Base-by-base conservation (phyloP, 2,888 invertebrate genomes). In the Himalopsyche anomala region DNA sequence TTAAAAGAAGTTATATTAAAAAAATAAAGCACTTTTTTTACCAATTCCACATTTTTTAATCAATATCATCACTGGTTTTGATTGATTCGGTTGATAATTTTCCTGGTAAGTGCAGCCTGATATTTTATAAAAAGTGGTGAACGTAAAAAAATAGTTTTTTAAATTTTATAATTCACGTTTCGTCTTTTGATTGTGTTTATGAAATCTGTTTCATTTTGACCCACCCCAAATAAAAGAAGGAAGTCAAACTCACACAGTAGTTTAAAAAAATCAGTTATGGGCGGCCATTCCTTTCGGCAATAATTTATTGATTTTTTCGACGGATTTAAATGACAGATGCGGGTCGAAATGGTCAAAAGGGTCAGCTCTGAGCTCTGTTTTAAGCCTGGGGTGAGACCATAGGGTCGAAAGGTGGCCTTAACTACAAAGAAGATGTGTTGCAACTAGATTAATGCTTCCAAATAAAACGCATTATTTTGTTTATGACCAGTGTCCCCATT, bases 251-350 rank as follows among this genome's bases (percentile, higher is more conserved):
- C 62, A 62, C 62, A 62, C 62, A 62, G 62, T 80, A 80, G n/a
- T 80, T 80, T 80, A 80, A 80, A 80, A 51, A 80, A 42, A 80
- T 80, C 45, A 38, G 80, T 38, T 28, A 45, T 80, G 36, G 45
- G 45, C 80, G 40, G 45, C 38, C 69, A 5, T 55, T 69, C 42
- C 42, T 62, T 42, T 83, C 45, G 56, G 81, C 56, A 81, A 62
- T 42, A 85, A 83, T 87, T 83, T 87, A 87, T 84, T 88, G 87
- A 88, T 88, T 88, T 88, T 88, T 88, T 87, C 82, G 55, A 84
- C 84, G 80, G 87, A 86, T 85, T 88, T 88, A 87, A 88, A 88
- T 88, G 88, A 87, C 88, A 88, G 87, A 88, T 88, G 88, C 88
- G 88, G 88, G 88, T 87, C 88, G 87, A 28, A 36, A 74, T 84